Evolutionary conservation across 2,113 vertebrate genomes (phyloP).

Genomic region (Neoarius graeffei): DNA sequence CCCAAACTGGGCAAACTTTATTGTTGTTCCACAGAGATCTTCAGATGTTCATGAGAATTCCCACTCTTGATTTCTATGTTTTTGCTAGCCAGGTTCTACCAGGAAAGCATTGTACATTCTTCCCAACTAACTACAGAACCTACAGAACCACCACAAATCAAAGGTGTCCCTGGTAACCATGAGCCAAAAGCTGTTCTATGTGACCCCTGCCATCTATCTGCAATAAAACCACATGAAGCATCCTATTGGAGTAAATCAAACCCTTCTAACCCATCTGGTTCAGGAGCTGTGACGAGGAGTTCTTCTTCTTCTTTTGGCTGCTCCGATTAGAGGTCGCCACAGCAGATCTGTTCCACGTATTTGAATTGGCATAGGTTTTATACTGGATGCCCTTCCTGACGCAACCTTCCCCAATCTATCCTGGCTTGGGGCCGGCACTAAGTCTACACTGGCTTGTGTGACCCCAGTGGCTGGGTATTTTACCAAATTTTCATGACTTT

Average conservation of each 20-base stretch:
- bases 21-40: background rate
- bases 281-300: background rate
- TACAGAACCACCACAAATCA: background rate
- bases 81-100: too few relatives aligned
- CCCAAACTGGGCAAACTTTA: background rate
- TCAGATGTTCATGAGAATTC: background rate
- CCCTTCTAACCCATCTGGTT: background rate
- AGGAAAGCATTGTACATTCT: background rate
- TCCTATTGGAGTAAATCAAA: background rate
- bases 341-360: too few relatives aligned
- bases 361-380: too few relatives aligned
- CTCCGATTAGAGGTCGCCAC: too few relatives aligned
- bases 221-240: background rate
- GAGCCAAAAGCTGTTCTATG: background rate
- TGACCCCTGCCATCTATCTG: background rate
- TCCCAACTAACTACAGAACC: background rate
- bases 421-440: too few relatives aligned
- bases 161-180: too few relatives aligned
- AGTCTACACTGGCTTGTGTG: too few relatives aligned
- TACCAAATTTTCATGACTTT: too few relatives aligned
- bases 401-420: too few relatives aligned
- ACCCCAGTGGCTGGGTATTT: too few relatives aligned
- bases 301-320: too few relatives aligned
- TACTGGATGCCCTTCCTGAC: too few relatives aligned
- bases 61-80: background rate